Evolutionary conservation across 1,140 invertebrate genomes (phyloP).

Genomic region (Drosophila ironensis): DNA sequence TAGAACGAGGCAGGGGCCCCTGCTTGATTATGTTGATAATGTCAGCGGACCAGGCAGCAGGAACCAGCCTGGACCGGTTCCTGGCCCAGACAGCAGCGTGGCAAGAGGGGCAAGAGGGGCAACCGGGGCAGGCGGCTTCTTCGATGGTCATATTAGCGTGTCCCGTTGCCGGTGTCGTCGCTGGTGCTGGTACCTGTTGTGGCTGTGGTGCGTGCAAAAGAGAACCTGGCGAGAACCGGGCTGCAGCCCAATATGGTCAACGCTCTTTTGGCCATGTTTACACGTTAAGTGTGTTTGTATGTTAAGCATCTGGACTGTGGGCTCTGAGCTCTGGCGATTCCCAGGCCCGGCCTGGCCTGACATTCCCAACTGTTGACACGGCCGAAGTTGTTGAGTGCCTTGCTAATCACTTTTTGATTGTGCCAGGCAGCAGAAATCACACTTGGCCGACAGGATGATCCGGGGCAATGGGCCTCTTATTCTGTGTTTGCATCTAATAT

Average conservation of each 20-base stretch:
- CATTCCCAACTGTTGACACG: constrained; percentile 41
- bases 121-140: too few relatives aligned
- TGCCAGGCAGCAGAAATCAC: constrained; percentile 28
- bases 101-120: too few relatives aligned
- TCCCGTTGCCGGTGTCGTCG: constrained; percentile 51
- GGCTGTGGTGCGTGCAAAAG: constrained; percentile 40
- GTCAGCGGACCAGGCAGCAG: constrained; percentile 46
- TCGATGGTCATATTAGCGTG: constrained; percentile 71
- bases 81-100: constrained; percentile 22
- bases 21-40: constrained; percentile 80
- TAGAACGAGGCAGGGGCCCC: constrained; percentile 39
- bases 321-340: constrained; percentile 44
- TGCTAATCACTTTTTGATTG: constrained; percentile 55
- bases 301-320: constrained; percentile 59
- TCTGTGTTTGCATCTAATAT: constrained; percentile 48
- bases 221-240: constrained; percentile 16
- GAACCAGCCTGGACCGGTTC: constrained; percentile 55
- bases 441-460: constrained; percentile 14
- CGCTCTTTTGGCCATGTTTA: constrained; percentile 79
- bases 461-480: background rate
- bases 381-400: constrained; percentile 37
- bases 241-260: constrained; percentile 71
- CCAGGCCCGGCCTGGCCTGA: constrained; percentile 53
- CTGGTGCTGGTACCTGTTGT: constrained; percentile 8
- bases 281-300: constrained; percentile 77